Conservation (phyloP, 2,797 vertebrate species). For the Lacerta viridis region DNA sequence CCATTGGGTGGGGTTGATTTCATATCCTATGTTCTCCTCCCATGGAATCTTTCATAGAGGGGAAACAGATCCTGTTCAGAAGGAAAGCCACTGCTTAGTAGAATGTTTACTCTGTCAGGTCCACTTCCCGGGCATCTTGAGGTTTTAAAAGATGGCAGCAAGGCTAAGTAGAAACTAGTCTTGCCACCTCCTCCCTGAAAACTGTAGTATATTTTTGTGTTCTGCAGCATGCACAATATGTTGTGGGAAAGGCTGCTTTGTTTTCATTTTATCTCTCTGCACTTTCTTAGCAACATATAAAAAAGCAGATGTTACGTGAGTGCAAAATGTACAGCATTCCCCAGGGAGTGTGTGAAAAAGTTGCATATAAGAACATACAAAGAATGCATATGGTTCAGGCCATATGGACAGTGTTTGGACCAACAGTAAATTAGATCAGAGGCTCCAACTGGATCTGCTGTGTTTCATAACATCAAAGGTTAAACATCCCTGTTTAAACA, state of each 20-base stretch:
- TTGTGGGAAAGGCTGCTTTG: not conserved
- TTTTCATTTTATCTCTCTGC: not conserved
- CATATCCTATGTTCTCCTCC: too few species aligned
- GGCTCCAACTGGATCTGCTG: not conserved
- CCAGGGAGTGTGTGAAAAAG: not conserved
- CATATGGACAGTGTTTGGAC: not conserved
- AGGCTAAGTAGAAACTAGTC: too few species aligned
- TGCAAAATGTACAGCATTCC: not conserved
- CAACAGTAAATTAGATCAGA: not conserved
- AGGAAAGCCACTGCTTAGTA: not conserved
- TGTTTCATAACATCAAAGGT: not conserved
- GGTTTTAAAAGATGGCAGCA: not conserved
- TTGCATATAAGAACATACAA: not conserved
- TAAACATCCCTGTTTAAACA: conserved; percentile 23
- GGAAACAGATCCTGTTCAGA: not conserved
- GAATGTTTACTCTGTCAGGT: not conserved
- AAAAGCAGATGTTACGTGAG: not conserved
- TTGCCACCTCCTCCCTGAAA: too few species aligned
- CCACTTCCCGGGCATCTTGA: not conserved
- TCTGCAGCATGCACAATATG: too few species aligned
- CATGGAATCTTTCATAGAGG: not conserved
- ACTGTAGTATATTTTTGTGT: too few species aligned
- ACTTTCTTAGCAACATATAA: not conserved
- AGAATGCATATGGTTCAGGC: too few species aligned
- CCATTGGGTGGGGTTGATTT: too few species aligned